Percentiles rank a stretch among this genome's conserved stretches.
These are phyloP conservation scores for Rotaria magnacalcarata DNA, from an alignment of 2,888 invertebrate genomes.

Conservation along the genomic window DNA sequence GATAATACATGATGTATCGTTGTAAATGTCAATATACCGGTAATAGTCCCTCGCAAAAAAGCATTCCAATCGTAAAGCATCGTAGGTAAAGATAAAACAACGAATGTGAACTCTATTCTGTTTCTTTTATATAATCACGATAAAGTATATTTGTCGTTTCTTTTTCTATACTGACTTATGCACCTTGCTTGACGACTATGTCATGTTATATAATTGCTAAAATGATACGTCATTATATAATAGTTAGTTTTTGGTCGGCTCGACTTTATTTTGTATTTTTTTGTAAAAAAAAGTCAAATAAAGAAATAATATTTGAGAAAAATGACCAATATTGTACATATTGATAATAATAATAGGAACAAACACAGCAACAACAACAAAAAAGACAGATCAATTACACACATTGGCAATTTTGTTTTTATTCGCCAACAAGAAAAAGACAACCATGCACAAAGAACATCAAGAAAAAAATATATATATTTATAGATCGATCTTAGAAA, in stretches of 20 bases:
- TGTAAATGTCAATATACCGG: background rate
- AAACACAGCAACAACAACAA: background rate
- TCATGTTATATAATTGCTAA: no score
- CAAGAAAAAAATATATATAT: background rate
- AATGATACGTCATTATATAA: no score
- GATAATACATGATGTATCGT: background rate
- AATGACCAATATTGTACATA: background rate
- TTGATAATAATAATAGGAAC: background rate
- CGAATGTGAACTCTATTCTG: background rate
- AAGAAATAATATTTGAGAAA: background rate
- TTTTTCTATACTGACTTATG: no score
- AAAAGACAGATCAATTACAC: background rate
- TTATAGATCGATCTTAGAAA: background rate
- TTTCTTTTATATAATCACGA: background rate
- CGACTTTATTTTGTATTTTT: background rate
- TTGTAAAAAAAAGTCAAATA: slow-evolving; percentile 11
- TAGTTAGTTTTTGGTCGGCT: background rate
- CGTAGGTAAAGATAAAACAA: background rate
- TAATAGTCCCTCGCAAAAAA: background rate
- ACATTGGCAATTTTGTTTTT: background rate
- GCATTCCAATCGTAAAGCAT: background rate
- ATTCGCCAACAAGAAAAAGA: background rate
- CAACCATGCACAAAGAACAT: background rate
- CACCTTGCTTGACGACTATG: no score
- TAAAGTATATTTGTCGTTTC: no score